phyloP scores from a whole-genome alignment of 1,140 invertebrate genomes.

The Ostrea denselamellosa region DNA sequence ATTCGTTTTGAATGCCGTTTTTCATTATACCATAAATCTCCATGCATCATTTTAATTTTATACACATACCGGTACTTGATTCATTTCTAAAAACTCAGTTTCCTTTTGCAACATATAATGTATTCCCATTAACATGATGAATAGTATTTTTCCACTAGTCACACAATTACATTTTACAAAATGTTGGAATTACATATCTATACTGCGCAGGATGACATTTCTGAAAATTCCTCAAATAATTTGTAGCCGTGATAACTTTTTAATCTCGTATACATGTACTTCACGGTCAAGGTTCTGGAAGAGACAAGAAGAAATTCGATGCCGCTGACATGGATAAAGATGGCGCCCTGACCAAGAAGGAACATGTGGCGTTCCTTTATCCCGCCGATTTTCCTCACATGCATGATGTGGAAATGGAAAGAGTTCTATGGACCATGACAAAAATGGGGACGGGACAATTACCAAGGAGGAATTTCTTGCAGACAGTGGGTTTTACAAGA shows the following conservation, averaged over 20 bases:
- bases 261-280: not conserved
- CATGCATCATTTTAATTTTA: no score
- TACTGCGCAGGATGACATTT: not conserved
- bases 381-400: conserved; percentile 96
- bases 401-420: conserved; percentile 90
- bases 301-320: conserved; percentile 91
- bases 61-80: no score
- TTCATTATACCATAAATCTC: no score
- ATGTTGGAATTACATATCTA: no score
- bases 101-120: no score
- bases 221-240: not conserved
- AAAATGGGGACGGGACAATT: conserved; percentile 87
- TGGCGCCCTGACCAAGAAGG: conserved; percentile 86
- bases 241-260: no score
- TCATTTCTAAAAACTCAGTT: no score
- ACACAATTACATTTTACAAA: no score
- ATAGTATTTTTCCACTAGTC: no score
- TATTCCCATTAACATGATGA: no score
- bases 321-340: conserved; percentile 93
- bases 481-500: conserved; percentile 55
- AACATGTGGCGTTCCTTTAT: conserved; percentile 94
- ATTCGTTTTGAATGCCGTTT: no score
- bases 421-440: conserved; percentile 91
- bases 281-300: conserved; percentile 62
- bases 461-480: conserved; percentile 75